Conservation (phyloP, 92 coral and sea anemone genomes). For the Desmophyllum pertusum region DNA sequence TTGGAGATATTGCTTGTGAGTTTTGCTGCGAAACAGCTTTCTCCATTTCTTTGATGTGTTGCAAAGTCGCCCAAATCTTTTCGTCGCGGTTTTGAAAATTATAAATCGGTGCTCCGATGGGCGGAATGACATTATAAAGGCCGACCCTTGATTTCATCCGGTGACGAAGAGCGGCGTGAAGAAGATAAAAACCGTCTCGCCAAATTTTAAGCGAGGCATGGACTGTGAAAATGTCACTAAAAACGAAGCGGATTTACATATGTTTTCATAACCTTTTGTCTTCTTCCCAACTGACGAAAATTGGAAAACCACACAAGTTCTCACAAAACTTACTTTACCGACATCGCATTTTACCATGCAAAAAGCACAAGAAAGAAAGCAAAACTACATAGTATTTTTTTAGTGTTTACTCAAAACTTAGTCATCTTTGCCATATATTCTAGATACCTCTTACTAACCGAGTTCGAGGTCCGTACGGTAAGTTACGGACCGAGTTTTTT, state of each 20-base stretch:
- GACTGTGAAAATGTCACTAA: background rate
- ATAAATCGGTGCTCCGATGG: constrained; percentile 52
- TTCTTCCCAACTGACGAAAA: constrained; percentile 1
- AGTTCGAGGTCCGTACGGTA: no score
- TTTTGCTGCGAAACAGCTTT: background rate
- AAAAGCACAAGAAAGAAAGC: background rate
- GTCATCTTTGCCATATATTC: no score
- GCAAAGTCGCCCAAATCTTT: constrained; percentile 23
- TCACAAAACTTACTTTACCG: background rate
- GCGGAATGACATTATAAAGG: constrained; percentile 47
- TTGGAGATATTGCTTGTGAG: background rate
- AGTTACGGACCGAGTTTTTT: no score
- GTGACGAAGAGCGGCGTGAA: constrained; percentile 3
- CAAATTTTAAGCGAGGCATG: background rate
- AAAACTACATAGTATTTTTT: background rate
- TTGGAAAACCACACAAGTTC: constrained; percentile 6
- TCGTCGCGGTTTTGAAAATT: constrained; percentile 45
- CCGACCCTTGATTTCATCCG: constrained; percentile 18
- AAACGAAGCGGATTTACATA: background rate
- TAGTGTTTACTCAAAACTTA: no score
- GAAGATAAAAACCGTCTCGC: background rate
- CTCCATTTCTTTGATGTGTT: constrained; percentile 39
- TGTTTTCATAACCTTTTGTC: background rate
- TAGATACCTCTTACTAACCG: no score
- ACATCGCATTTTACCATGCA: background rate